Percentiles rank a stretch among this genome's conserved stretches.
phyloP scores from a whole-genome alignment of 2,113 vertebrate genomes.

The Lepus americanus region DNA sequence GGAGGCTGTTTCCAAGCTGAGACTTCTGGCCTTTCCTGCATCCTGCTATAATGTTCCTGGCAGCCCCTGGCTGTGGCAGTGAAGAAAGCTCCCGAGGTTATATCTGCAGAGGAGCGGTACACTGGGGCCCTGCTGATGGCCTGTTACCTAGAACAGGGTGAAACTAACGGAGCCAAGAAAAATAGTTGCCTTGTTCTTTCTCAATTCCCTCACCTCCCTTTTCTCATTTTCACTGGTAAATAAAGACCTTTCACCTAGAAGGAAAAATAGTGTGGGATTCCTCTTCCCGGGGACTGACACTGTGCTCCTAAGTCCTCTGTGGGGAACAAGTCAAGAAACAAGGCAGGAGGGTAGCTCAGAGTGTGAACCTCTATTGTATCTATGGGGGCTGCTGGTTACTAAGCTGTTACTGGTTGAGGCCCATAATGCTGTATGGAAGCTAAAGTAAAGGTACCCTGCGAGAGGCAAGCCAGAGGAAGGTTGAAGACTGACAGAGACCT shows the following conservation, averaged over 20 bases:
- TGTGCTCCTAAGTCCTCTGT: not conserved
- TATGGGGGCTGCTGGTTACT: not conserved
- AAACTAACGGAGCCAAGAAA: not conserved
- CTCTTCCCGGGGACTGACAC: not conserved
- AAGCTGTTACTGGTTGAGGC: not conserved
- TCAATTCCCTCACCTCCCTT: not conserved
- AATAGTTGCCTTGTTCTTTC: not conserved
- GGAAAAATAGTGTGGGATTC: not conserved
- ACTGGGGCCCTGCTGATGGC: not conserved
- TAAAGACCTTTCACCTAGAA: not conserved
- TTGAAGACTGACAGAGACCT: not conserved
- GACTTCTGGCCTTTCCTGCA: not conserved
- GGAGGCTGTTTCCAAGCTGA: not conserved
- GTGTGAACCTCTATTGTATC: not conserved
- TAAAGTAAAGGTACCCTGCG: not conserved
- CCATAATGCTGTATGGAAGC: not conserved
- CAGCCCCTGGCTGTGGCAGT: not conserved
- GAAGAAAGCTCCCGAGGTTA: not conserved
- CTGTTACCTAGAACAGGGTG: not conserved
- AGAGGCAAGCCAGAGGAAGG: not conserved
- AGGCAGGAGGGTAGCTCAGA: not conserved
- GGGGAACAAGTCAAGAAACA: not conserved
- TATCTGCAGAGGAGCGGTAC: not conserved
- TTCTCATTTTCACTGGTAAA: not conserved
- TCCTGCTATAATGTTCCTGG: not conserved